These are phyloP conservation scores for Falco columbarius DNA, from an alignment of 2,797 vertebrate species.

Conservation along the genomic window DNA sequence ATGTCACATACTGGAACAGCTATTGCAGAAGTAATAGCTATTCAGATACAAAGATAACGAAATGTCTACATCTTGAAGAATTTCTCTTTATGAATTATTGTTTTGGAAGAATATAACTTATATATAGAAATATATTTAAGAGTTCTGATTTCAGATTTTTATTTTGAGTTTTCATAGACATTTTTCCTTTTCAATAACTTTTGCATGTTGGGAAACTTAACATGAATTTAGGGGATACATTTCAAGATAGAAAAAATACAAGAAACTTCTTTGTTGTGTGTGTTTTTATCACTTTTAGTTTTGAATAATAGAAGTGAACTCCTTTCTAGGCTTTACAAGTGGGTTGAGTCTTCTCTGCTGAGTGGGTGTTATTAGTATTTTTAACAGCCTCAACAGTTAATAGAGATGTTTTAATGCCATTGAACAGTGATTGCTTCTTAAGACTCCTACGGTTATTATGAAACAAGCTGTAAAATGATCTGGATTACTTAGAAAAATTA, in stretches of 20 bases:
- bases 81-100: not conserved
- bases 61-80: not conserved
- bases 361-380: slow-evolving; percentile 15
- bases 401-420: slow-evolving; percentile 19
- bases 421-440: not conserved
- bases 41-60: not conserved
- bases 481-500: not conserved
- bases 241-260: not conserved
- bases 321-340: not conserved
- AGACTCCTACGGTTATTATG: slow-evolving; percentile 4
- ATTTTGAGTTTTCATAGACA: not conserved
- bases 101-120: not conserved
- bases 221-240: not conserved
- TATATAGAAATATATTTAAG: not conserved
- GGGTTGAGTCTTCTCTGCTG: not conserved
- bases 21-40: not conserved
- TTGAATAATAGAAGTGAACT: not conserved
- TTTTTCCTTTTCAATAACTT: not conserved
- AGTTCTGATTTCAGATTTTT: not conserved
- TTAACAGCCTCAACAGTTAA: slow-evolving; percentile 16
- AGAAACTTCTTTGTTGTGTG: not conserved
- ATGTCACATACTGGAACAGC: not conserved
- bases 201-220: not conserved
- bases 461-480: not conserved
- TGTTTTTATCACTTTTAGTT: not conserved